A percentile compares a stretch with the other conserved stretches of the same genome.
Evolutionary conservation across 2,888 invertebrate genomes (phyloP).

Genomic region (Hyposoter didymator): DNA sequence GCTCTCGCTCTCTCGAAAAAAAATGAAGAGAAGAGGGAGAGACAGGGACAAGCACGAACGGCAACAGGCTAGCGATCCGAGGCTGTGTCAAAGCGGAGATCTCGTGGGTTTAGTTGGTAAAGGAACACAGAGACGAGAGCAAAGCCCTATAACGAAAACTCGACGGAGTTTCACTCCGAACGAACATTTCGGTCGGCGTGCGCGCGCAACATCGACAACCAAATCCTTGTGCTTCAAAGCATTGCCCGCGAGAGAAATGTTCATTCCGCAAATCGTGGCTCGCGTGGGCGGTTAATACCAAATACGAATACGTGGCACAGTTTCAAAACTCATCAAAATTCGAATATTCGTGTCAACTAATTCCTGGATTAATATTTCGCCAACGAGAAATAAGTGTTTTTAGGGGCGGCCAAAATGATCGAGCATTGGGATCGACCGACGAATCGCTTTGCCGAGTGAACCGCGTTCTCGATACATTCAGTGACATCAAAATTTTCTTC

Average conservation of each 20-base stretch:
- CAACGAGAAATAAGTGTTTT: neutral
- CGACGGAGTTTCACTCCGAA: constrained; percentile 16
- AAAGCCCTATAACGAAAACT: constrained; percentile 45
- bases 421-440: neutral
- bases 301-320: constrained; percentile 23
- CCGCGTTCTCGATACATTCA: neutral
- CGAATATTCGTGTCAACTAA: neutral
- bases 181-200: constrained; percentile 34
- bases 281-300: constrained; percentile 65
- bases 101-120: constrained; percentile 28
- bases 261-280: constrained; percentile 70
- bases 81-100: constrained; percentile 37
- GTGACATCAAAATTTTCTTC: neutral
- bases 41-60: neutral
- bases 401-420: neutral
- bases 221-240: constrained; percentile 53
- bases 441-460: neutral
- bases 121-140: constrained; percentile 37
- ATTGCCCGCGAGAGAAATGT: constrained; percentile 57
- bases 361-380: neutral
- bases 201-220: constrained; percentile 58
- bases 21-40: constrained; percentile 19
- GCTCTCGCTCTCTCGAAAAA: constrained; percentile 33
- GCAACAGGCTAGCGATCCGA: constrained; percentile 35
- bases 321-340: constrained; percentile 28